Evolutionary conservation across 37 sponge, comb jelly and placozoan species (phyloP).

Genomic region (Bolinopsis microptera): DNA sequence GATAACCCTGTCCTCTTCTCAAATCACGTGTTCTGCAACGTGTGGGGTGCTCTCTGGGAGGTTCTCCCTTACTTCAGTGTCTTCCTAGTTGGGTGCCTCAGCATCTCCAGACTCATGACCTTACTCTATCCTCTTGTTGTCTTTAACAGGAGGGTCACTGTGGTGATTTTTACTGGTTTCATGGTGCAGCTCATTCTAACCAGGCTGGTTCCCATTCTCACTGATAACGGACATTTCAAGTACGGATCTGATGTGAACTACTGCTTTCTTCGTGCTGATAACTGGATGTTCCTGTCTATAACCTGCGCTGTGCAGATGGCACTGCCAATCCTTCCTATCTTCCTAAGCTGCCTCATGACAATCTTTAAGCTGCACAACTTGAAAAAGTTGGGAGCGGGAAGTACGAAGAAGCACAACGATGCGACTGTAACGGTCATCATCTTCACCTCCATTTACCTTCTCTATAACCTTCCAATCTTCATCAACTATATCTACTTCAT

Average conservation of each 20-base stretch:
- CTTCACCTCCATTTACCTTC: neutral
- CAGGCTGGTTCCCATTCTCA: neutral
- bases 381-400: neutral
- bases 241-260: neutral
- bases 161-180: neutral
- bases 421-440: conserved; percentile 1
- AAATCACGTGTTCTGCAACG: neutral
- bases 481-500: neutral
- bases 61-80: neutral
- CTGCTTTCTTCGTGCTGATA: neutral
- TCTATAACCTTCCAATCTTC: conserved; percentile 13
- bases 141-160: neutral
- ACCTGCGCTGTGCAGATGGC: conserved; percentile 6
- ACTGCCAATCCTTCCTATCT: neutral
- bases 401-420: neutral
- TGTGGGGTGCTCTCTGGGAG: conserved; percentile 44
- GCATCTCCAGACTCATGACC: neutral
- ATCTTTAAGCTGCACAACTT: neutral
- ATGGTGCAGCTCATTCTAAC: neutral
- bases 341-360: neutral
- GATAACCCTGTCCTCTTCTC: neutral
- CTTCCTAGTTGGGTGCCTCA: neutral
- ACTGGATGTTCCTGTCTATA: neutral
- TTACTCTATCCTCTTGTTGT: neutral
- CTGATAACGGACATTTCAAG: conserved; percentile 1